phyloP scores from a whole-genome alignment of 64 coral and sea anemone species.

The Actinia tenebrosa region DNA sequence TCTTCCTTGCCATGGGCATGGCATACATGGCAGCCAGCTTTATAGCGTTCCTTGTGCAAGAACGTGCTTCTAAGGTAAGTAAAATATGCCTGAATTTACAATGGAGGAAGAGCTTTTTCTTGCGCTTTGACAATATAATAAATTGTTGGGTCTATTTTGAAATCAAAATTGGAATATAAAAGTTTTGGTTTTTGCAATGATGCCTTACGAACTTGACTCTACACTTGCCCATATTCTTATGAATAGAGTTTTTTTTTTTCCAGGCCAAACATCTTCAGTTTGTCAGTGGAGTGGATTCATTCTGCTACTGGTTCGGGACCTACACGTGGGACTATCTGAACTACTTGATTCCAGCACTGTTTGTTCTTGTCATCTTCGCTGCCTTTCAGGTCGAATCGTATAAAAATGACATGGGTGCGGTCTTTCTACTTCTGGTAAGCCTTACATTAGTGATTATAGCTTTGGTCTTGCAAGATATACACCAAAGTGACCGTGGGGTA shows the following conservation, averaged over 20 bases:
- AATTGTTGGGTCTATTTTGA: too few species aligned
- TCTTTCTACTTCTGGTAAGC: constrained; percentile 93
- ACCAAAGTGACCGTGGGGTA: too few species aligned
- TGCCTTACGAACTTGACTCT: too few species aligned
- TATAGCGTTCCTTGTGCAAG: constrained; percentile 84
- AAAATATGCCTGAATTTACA: background rate
- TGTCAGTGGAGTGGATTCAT: constrained; percentile 69
- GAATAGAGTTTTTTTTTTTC: background rate
- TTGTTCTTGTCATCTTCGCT: constrained; percentile 71
- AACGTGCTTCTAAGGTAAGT: constrained; percentile 84
- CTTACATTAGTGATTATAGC: background rate
- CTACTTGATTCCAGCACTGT: constrained; percentile 70
- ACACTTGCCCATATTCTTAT: too few species aligned
- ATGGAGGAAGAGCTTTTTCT: background rate
- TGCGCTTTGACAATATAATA: too few species aligned
- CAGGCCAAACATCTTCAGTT: constrained; percentile 98
- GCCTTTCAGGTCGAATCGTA: constrained; percentile 82
- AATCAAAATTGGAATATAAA: too few species aligned
- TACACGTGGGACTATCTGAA: constrained; percentile 96
- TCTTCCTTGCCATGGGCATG: constrained; percentile 89
- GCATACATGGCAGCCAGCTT: constrained; percentile 94
- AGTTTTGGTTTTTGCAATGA: too few species aligned
- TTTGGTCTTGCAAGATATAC: background rate
- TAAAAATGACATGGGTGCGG: constrained; percentile 53
- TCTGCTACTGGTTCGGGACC: constrained; percentile 92